Evolutionary conservation across 92 coral and sea anemone species (phyloP), one percentile per base, ranked within the genome.

Genomic region (Isaurus tuberculatus): DNA sequence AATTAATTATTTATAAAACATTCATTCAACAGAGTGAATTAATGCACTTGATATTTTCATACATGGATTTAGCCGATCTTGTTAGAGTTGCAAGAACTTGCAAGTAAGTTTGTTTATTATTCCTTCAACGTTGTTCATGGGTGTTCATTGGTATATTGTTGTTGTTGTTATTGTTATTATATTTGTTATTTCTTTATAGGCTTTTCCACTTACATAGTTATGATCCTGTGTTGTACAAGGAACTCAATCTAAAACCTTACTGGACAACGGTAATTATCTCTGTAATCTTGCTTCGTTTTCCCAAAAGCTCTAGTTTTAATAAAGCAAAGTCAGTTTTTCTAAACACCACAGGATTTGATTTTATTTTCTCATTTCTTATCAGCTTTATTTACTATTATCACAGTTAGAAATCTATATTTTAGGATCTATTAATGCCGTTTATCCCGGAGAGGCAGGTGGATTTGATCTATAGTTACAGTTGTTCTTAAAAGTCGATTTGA

Each of bases 161-260:
- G 3, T 23, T 68, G 46, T 10, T 34, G 33, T 3, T 19, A 16
- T 68, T 68, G 9, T 31, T n/a, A 79, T 14, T 51, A n/a, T 23
- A 28, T 22, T 31, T 55, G 17, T 5, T 69, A 4, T 33, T 16
- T 36, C 37, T 46, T 28, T 67, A 17, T 75, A 96, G 99, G 79
- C 79, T 92, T 31, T 94, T 96, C 65, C 85, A 78, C 33, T 81
- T 68, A 22, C 95, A 96, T 67, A 83, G 97, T 81, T 96, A 92
- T 87, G 99, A 96, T 84, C 98, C 94, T 0, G 93, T 96, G 26
- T 92, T 95, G 92, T 96, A 87, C 82, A 96, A 96, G 85, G 99
- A 96, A 65, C 87, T 96, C 79, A 94, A 92, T 68, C 73, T 96
- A 83, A 91, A 90, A 83, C 99, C 92, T 27, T 91, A 94, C 85